Base-by-base conservation (phyloP, 2,113 vertebrate genomes). In the Clarias gariepinus region DNA sequence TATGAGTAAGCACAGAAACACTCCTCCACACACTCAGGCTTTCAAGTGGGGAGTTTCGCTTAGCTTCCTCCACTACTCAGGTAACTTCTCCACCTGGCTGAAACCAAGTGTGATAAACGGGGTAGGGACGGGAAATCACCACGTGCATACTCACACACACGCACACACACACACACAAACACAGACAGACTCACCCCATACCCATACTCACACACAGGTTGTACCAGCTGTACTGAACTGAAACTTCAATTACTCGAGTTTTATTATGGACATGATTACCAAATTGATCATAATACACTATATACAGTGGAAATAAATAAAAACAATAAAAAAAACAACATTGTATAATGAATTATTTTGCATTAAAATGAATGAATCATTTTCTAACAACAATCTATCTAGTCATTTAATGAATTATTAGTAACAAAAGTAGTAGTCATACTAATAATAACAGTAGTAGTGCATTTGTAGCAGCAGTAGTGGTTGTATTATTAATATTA, bases 1-100 rank as follows among this genome's bases (percentile, higher is more conserved):
- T 25, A 68, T 86, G 78, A 86, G 64, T 86, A 81, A 86, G 63
- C 23, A 71, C 63, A 81, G 64, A 81, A 80, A 86, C 52, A 6
- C 74, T 86, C 84, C 84, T 86, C 76, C 76, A 85, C 74, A 80
- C 8, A 47, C 2, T 55, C 23, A 33, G 13, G 28, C 64, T 69
- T 16, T 41, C 21, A 36, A n/a, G 58, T 36, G 55, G 30, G 13
- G 58, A 55, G 58, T 55, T 85, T 63, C 21, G 3, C 61, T 28
- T 25, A 13, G 28, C 21, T n/a, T 53, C 74, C 28, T 36, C 76
- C 18, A 3, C n/a, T 30, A 16, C 18, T 61, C 36, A 52, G 71
- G 58, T 77, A 76, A 63, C 1, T 10, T 18, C 60, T 64, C 47
- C 36, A 63, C 57, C 55, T 73, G 23, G 21, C 23, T 84, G 2